Percentiles rank a stretch among this genome's conserved stretches.
These are phyloP conservation scores for Yponomeuta evonymella DNA, from an alignment of 2,888 invertebrate genomes.

Conservation along the genomic window DNA sequence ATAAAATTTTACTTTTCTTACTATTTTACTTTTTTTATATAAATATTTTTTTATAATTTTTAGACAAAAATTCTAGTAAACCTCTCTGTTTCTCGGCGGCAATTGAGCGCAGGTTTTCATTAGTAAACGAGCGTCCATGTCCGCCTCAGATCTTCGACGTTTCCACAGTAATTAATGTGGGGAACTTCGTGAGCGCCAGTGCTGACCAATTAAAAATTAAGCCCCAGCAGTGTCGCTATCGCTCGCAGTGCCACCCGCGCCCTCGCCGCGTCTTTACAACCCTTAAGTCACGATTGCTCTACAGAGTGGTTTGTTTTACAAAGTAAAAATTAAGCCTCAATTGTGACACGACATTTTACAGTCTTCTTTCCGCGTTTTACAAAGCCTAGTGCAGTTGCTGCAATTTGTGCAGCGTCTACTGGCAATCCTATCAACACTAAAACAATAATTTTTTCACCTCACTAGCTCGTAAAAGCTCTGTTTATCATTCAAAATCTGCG, in stretches of 20 bases:
- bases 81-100: not conserved
- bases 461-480: no score
- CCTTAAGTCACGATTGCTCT: not conserved
- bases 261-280: not conserved
- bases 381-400: no score
- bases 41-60: not conserved
- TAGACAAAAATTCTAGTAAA: not conserved
- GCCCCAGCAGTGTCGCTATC: conserved; percentile 24
- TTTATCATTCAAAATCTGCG: no score
- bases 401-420: no score
- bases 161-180: conserved; percentile 36
- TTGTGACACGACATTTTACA: no score
- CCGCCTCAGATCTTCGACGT: conserved; percentile 27
- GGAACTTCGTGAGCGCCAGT: conserved; percentile 24
- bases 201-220: conserved; percentile 37
- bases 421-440: no score
- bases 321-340: not conserved
- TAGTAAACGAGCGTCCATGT: conserved; percentile 10
- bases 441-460: no score
- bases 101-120: conserved; percentile 7
- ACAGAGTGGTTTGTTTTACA: not conserved
- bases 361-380: no score
- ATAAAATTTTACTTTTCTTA: no score
- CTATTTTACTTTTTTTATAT: not conserved
- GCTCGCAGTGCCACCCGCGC: not conserved